Conservation (phyloP, 2,888 invertebrate genomes). For the Thecophora atra region DNA sequence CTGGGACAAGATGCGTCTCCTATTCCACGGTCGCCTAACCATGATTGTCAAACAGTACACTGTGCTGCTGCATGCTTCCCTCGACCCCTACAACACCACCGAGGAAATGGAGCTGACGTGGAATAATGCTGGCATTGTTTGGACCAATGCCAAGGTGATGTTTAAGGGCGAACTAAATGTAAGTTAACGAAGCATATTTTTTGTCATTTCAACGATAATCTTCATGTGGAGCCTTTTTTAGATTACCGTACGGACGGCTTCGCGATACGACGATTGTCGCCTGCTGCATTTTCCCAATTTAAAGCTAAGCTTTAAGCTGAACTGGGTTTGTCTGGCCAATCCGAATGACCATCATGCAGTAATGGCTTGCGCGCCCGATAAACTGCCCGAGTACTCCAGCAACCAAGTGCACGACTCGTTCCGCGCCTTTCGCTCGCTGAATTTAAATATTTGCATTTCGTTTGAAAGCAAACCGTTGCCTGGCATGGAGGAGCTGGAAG, state of each 20-base stretch:
- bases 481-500: constrained; percentile 66
- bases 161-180: constrained; percentile 94
- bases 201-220: background rate
- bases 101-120: constrained; percentile 99
- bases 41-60: constrained; percentile 88
- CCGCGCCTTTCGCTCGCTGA: constrained; percentile 90
- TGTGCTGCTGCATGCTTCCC: constrained; percentile 91
- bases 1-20: constrained; percentile 95
- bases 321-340: constrained; percentile 93
- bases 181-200: constrained; percentile 36
- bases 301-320: constrained; percentile 81
- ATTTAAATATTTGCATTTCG: constrained; percentile 80
- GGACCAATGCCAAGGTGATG: constrained; percentile 93
- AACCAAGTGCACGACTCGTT: constrained; percentile 96
- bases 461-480: constrained; percentile 78
- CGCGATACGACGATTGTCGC: constrained; percentile 98
- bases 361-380: constrained; percentile 94
- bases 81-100: constrained; percentile 98
- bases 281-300: constrained; percentile 91
- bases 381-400: constrained; percentile 95
- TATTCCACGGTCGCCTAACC: constrained; percentile 92
- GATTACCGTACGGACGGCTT: constrained; percentile 90
- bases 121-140: constrained; percentile 92
- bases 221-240: constrained; percentile 37
- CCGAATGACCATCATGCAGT: constrained; percentile 96